A percentile compares a stretch with the other conserved stretches of the same genome.
These are phyloP conservation scores for Sinella curviseta DNA, from an alignment of 1,140 invertebrate species.

Conservation along the genomic window DNA sequence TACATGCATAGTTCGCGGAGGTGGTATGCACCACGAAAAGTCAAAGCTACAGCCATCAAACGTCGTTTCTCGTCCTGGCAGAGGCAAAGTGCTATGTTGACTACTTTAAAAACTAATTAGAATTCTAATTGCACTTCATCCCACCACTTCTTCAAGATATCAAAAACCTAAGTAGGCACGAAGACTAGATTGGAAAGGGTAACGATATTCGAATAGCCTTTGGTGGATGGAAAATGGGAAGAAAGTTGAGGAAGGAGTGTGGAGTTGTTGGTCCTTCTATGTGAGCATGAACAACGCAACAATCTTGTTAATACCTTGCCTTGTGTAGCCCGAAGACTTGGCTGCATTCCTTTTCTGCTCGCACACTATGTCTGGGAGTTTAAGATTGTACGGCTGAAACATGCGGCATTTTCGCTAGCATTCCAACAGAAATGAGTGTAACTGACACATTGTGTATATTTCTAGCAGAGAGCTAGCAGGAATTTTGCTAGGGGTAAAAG, in stretches of 20 bases:
- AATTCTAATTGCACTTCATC: background rate
- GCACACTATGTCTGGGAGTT: too few species aligned
- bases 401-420: background rate
- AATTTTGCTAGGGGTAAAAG: too few species aligned
- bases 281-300: too few species aligned
- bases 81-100: background rate
- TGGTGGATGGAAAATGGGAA: background rate
- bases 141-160: background rate
- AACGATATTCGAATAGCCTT: background rate
- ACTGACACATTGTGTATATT: background rate
- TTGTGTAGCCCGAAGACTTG: too few species aligned
- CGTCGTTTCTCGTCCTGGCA: too few species aligned
- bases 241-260: background rate
- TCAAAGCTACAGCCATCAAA: too few species aligned
- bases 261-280: background rate
- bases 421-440: background rate
- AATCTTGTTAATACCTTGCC: constrained; percentile 7
- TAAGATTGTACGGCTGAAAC: background rate
- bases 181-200: background rate
- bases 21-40: too few species aligned
- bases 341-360: background rate
- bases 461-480: background rate
- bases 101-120: constrained; percentile 16
- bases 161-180: background rate
- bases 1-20: too few species aligned